phyloP scores from a whole-genome alignment of 2,888 invertebrate species.

The Stramonita haemastoma region DNA sequence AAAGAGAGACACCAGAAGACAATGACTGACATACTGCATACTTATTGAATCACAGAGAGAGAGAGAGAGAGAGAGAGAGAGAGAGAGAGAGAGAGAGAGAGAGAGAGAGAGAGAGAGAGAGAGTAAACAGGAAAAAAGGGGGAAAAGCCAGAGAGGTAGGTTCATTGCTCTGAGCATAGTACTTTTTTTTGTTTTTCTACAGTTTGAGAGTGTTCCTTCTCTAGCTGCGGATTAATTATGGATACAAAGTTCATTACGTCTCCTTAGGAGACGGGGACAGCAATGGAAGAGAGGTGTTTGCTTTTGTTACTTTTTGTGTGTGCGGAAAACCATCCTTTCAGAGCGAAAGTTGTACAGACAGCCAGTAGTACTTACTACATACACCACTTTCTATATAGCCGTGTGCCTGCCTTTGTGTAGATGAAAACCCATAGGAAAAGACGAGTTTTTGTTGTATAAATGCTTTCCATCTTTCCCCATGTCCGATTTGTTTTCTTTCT shows the following conservation, averaged over 20 bases:
- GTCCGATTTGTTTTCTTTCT: too few relatives aligned
- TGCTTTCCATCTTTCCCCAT: too few relatives aligned
- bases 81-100: constrained; percentile 20
- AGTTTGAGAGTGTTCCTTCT: not conserved
- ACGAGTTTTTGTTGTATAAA: too few relatives aligned
- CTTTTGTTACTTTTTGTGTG: not conserved
- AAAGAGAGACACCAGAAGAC: not conserved
- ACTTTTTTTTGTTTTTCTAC: not conserved
- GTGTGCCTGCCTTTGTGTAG: too few relatives aligned
- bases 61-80: constrained; percentile 20
- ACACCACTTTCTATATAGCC: too few relatives aligned
- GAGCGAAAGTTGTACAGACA: too few relatives aligned
- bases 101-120: constrained; percentile 11
- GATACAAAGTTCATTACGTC: too few relatives aligned
- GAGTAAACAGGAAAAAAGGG: not conserved
- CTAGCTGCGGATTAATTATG: too few relatives aligned
- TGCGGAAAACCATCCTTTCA: not conserved
- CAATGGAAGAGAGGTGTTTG: not conserved
- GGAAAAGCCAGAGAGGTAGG: not conserved
- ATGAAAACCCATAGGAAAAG: too few relatives aligned
- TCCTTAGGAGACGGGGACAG: too few relatives aligned
- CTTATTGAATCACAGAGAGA: not conserved
- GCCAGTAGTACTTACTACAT: too few relatives aligned
- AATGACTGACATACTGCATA: not conserved
- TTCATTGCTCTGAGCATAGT: not conserved